Evolutionary conservation across 2,797 vertebrate genomes (phyloP).

Genomic region (Hippopotamyrus pictus): DNA sequence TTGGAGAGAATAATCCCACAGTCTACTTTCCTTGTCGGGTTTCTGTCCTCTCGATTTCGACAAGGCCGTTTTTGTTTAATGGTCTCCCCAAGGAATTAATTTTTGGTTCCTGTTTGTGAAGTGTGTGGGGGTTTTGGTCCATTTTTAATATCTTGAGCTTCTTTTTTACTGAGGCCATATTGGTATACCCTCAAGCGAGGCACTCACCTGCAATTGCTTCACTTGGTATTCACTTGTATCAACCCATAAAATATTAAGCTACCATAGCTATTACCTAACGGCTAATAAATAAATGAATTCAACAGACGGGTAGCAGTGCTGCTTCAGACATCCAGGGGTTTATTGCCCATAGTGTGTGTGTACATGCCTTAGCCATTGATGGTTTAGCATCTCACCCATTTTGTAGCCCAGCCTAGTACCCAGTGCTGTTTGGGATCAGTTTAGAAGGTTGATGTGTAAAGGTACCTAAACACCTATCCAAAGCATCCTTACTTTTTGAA

Average conservation of each 20-base stretch:
- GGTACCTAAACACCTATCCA: not conserved
- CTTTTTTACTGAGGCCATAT: not conserved
- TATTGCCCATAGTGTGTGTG: not conserved
- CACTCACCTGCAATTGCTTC: not conserved
- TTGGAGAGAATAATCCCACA: not conserved
- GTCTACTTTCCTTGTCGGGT: not conserved
- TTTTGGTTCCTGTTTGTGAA: not conserved
- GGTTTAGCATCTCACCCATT: not conserved
- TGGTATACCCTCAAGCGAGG: not conserved
- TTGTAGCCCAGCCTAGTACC: not conserved
- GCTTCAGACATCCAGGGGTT: not conserved
- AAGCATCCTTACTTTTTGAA: not conserved
- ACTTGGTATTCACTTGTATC: not conserved
- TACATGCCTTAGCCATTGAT: not conserved
- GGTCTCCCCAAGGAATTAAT: slow-evolving; percentile 10
- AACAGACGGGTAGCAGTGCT: not conserved
- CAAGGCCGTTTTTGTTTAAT: slow-evolving; percentile 4
- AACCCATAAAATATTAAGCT: slow-evolving; percentile 2
- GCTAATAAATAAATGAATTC: not conserved
- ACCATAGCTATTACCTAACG: not conserved
- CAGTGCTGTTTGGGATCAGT: not conserved
- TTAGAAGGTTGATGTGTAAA: not conserved
- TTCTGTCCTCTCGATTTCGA: not conserved
- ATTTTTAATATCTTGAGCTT: not conserved
- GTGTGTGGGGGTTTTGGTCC: not conserved